Base-by-base conservation (phyloP, 2,113 vertebrate species). In the Brachyistius frenatus region DNA sequence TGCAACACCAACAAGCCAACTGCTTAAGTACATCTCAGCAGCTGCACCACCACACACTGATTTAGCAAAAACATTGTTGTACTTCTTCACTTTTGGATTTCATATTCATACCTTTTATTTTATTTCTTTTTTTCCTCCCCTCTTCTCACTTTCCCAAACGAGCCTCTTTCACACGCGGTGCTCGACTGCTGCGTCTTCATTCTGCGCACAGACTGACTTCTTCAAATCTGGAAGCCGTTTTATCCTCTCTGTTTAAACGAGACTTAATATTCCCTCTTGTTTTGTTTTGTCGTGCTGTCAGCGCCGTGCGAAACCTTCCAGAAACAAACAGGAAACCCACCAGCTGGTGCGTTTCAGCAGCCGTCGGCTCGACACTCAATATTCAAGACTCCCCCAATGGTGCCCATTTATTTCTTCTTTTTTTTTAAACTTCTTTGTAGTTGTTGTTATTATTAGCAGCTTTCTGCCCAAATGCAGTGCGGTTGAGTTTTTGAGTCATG, bases 181-280 rank as follows among this genome's bases (percentile, higher is more conserved):
- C 58, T 61, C 36, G 1, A 9, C 82, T 30, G 67, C 83, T 70
- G 50, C 0, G 41, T 36, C 39, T 44, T 56, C 61, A 72, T 54
- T 68, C 84, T 69, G 35, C 61, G 41, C 41, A 66, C 81, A 65
- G 58, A 61, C 61, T 73, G 53, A 57, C 81, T 86, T 66, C 55
- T 67, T 57, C 1, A 7, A 41, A 79, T 65, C 0, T 23, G 23
- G 30, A 66, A 57, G 69, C 54, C 2, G 35, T 15, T 47, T 56
- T 46, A 47, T 81, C 57, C 78, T 76, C 15, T 23, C 41, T 0
- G 63, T n/a, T 50, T 50, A 54, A 54, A 56, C 3, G 3, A 47
- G 78, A 49, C 50, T 64, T 67, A 80, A 86, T 78, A 39, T 82
- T 63, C 35, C 44, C 41, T 62, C 62, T 62, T 35, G 74, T 70